Evolutionary conservation across 1,140 invertebrate species (phyloP), one percentile per base, ranked within the genome.

Genomic region (Zeugodacus cucurbitae): DNA sequence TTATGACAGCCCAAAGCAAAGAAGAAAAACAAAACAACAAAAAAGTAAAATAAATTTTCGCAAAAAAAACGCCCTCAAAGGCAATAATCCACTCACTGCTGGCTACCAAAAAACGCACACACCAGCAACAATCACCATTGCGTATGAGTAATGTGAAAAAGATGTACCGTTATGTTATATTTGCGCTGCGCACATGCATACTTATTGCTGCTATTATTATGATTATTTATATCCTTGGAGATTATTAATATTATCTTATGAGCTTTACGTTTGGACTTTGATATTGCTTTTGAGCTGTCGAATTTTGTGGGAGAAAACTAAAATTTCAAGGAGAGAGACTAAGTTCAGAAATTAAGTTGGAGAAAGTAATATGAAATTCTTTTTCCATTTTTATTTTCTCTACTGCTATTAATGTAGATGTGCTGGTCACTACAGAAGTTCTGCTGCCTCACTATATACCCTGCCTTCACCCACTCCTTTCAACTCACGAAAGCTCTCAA

Each of bases 171-270:
- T 74, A 48, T 34, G 74, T 14, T n/a, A n/a, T n/a, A n/a, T n/a
- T n/a, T n/a, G n/a, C n/a, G n/a, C 26, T 37, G 22, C 20, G 34
- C 70, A 41, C 17, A n/a, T 41, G 32, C 32, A 74, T 48, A 82
- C 74, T 82, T 54, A 82, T 82, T 82, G 41, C 67, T 70, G 14
- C 41, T 67, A 41, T 74, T 74, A 74, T 41, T 37, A 74, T 82
- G 37, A n/a, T 82, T 82, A 82, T 82, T 48, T 48, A 48, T 48
- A 82, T 26, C 74, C 74, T 82, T 82, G 26, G 41, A 82, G 74
- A 44, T 82, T 82, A 82, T 82, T 82, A 14, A 14, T 82, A 82
- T 82, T 82, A 82, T 82, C 37, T 82, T 44, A 82, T 82, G 41
- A 20, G 74, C 37, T 29, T 82, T 82, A 26, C n/a, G n/a, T 48